Percentiles rank a stretch among this genome's conserved stretches.
phyloP scores from a whole-genome alignment of 2,797 vertebrate species.

The Molossus alvarezi region DNA sequence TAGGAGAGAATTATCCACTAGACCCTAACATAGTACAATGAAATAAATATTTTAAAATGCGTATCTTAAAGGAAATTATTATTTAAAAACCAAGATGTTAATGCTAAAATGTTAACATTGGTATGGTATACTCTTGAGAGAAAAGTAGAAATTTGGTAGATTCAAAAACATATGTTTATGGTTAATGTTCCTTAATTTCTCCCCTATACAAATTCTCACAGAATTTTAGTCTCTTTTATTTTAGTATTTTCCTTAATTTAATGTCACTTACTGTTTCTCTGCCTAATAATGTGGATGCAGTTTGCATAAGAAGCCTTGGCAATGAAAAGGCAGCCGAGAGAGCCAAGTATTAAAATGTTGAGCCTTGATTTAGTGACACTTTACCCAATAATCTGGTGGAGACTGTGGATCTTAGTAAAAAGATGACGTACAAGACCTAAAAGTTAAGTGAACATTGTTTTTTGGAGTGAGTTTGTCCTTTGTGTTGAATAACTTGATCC shows the following conservation, averaged over 20 bases:
- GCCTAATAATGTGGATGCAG: neutral
- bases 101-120: neutral
- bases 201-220: neutral
- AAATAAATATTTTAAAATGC: neutral
- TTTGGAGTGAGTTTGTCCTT: constrained; percentile 27
- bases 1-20: neutral
- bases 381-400: neutral
- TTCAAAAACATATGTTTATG: neutral
- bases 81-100: neutral
- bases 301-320: neutral
- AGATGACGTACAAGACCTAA: neutral
- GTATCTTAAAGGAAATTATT: constrained; percentile 2
- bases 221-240: neutral
- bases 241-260: neutral
- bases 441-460: constrained; percentile 6
- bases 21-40: neutral
- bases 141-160: neutral
- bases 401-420: neutral
- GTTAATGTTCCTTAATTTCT: neutral
- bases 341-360: constrained; percentile 26
- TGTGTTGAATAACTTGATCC: constrained; percentile 48
- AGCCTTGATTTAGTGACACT: neutral
- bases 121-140: neutral
- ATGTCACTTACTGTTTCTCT: neutral
- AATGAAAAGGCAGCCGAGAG: constrained; percentile 5